These are phyloP conservation scores for Pseudomyrmex cubaensis DNA, from an alignment of 1,140 invertebrate species.

Conservation along the genomic window DNA sequence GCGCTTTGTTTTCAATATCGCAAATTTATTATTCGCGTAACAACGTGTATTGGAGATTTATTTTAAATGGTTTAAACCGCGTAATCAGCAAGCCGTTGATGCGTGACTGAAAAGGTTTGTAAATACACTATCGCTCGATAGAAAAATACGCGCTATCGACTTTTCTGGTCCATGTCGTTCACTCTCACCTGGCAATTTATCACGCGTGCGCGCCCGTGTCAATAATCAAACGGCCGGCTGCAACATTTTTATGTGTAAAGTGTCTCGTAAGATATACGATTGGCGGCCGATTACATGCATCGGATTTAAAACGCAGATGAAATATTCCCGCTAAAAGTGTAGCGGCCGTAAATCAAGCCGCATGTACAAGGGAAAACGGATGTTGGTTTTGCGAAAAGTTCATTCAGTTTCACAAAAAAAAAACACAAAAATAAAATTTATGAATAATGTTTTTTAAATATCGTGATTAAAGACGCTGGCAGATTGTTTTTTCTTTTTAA, in stretches of 20 bases:
- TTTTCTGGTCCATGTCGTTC: conserved; percentile 34
- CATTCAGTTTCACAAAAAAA: conserved; percentile 12
- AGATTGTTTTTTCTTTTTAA: background rate
- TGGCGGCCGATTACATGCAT: conserved; percentile 37
- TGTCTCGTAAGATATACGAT: conserved; percentile 55
- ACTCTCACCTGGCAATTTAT: conserved; percentile 46
- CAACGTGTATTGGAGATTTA: conserved; percentile 13
- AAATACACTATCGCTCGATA: background rate
- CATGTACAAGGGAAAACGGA: background rate
- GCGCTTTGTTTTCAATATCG: background rate
- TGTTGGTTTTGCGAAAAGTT: conserved; percentile 3
- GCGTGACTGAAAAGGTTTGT: conserved; percentile 36
- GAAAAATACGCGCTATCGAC: conserved; percentile 2
- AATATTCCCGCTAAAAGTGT: conserved; percentile 41
- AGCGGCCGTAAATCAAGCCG: conserved; percentile 20
- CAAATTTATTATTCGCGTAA: conserved; percentile 2
- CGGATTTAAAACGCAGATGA: conserved; percentile 41
- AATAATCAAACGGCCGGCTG: conserved; percentile 52
- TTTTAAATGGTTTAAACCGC: background rate
- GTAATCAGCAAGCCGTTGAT: conserved; percentile 22
- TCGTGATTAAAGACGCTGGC: no score
- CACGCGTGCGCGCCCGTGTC: conserved; percentile 38
- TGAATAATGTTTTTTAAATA: background rate
- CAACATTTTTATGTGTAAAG: conserved; percentile 58
- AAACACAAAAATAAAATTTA: background rate